phyloP scores from a whole-genome alignment of 2,888 invertebrate species.

The Kryphioiulus occultus region DNA sequence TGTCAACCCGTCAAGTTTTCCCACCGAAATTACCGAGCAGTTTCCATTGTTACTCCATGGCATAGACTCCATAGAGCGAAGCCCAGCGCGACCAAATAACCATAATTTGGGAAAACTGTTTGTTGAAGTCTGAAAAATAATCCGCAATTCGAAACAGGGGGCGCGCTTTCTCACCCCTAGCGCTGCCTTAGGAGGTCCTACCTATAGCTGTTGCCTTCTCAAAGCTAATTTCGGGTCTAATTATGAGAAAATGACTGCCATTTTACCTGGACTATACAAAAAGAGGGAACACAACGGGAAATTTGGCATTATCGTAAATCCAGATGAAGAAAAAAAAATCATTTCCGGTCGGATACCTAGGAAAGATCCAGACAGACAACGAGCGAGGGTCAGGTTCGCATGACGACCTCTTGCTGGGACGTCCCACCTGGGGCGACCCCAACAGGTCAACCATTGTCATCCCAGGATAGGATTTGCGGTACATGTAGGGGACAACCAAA shows the following conservation, averaged over 20 bases:
- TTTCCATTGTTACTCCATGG: neutral
- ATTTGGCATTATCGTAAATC: neutral
- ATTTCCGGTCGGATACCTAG: neutral
- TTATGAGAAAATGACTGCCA: neutral
- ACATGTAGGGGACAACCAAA: neutral
- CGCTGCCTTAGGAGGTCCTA: neutral
- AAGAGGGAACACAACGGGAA: conserved; percentile 27
- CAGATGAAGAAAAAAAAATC: neutral
- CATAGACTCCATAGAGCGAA: neutral
- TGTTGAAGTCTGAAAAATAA: neutral
- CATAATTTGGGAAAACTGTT: conserved; percentile 14
- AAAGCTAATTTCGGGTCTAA: neutral
- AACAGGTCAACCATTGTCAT: neutral
- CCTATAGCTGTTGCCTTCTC: too few relatives aligned
- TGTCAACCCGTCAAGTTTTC: conserved; percentile 31
- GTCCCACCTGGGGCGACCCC: conserved; percentile 4
- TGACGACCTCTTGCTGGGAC: neutral
- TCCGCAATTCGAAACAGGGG: neutral
- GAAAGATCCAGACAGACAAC: too few relatives aligned
- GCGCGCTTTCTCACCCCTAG: neutral
- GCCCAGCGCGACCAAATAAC: conserved; percentile 1
- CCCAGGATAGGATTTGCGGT: neutral
- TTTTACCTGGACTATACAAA: neutral
- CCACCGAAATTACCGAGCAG: neutral
- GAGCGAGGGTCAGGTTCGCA: neutral